phyloP scores from a whole-genome alignment of 2,888 invertebrate genomes.

The Erynnis tages region DNA sequence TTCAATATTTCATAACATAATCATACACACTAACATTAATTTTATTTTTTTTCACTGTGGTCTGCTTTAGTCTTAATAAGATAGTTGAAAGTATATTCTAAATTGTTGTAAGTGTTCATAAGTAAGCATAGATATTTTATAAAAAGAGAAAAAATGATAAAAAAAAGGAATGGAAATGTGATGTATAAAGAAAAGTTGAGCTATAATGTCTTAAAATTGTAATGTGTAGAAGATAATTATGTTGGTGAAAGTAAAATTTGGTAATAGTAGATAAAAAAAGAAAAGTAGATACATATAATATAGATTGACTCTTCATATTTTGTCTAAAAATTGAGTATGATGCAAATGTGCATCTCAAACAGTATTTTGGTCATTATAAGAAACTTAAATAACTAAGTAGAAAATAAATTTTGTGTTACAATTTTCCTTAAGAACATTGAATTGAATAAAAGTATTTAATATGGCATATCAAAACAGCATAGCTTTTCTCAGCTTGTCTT shows the following conservation, averaged over 20 bases:
- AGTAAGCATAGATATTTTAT: conserved; percentile 66
- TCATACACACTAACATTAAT: conserved; percentile 2
- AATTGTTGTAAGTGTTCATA: conserved; percentile 79
- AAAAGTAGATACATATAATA: conserved; percentile 4
- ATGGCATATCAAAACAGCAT: conserved; percentile 46
- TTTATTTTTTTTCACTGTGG: conserved; percentile 40
- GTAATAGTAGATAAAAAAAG: not conserved
- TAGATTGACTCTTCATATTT: conserved; percentile 9
- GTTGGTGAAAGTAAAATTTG: conserved; percentile 9
- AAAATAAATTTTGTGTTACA: conserved; percentile 1
- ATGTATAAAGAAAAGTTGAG: conserved; percentile 46
- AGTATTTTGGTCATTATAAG: conserved; percentile 7
- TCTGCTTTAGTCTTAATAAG: conserved; percentile 48
- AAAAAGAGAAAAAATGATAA: conserved; percentile 46
- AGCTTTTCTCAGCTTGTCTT: conserved; percentile 13
- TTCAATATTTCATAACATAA: conserved; percentile 11
- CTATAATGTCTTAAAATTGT: conserved; percentile 43
- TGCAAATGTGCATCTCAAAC: not conserved
- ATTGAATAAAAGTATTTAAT: not conserved
- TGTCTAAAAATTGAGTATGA: conserved; percentile 11
- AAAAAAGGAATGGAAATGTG: conserved; percentile 46
- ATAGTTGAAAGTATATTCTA: conserved; percentile 62
- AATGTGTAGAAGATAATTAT: conserved; percentile 10
- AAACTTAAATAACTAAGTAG: not conserved
- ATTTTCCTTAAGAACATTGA: not conserved